A percentile compares a stretch with the other conserved stretches of the same genome.
Conservation (phyloP, 2,113 vertebrate genomes). For the Brienomyrus brachyistius region DNA sequence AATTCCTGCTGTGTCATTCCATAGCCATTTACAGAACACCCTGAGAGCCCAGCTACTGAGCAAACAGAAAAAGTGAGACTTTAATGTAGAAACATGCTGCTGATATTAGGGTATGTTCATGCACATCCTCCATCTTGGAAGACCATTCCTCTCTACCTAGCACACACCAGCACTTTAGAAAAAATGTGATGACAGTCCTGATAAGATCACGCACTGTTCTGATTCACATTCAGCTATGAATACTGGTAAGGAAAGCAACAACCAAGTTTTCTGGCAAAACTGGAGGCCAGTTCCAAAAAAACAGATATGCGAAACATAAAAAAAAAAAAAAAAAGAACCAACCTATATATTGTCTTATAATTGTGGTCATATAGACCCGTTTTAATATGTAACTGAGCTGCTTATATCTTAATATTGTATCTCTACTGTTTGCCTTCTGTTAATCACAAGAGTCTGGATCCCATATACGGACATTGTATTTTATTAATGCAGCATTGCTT, state of each 20-base stretch:
- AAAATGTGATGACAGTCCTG: background rate
- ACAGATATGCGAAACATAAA: background rate
- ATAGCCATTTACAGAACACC: slow-evolving; percentile 14
- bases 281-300: background rate
- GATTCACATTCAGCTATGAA: background rate
- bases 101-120: background rate
- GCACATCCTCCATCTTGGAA: background rate
- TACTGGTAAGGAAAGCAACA: background rate
- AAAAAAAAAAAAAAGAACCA: background rate
- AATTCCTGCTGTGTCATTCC: slow-evolving; percentile 37
- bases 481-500: background rate
- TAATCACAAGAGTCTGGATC: background rate
- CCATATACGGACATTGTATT: background rate
- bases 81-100: too few species aligned
- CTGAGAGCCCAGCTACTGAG: background rate
- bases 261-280: background rate
- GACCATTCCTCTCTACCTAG: background rate
- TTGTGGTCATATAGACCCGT: background rate
- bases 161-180: background rate
- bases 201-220: background rate
- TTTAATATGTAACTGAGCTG: background rate
- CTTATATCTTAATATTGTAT: background rate
- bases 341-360: background rate
- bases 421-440: background rate
- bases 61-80: background rate